Base-by-base conservation (phyloP, 2,888 invertebrate genomes). In the Nipponacmea schrenckii region DNA sequence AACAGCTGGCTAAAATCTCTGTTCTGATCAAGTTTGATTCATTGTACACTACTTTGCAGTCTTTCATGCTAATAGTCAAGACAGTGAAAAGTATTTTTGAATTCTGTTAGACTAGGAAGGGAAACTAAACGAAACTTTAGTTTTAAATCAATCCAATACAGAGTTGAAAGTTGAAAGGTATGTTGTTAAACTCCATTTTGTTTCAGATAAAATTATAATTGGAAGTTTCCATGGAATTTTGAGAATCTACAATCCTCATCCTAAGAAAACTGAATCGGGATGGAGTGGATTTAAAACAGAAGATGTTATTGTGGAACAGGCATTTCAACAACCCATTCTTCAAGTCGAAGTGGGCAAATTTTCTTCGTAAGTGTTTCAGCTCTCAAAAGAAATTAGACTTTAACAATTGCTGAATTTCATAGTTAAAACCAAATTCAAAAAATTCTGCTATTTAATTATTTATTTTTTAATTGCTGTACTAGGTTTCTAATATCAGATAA, bases 261-360 rank as follows among this genome's bases (percentile, higher is more conserved):
- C 93, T 14, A 86, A 88, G 7, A 91, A 91, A 63, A 90, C 84
- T 39, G 83, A 85, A 20, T 69, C 80, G 66, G 85, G 84, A 15
- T 83, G 85, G 75, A 81, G 77, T 56, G 84, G 83, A 0, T 83
- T 79, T 68, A 78, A 76, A 69, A 81, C 90, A 15, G 88, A 90
- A 74, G 90, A 91, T 79, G 90, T 94, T 69, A 88, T 96, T 73
- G 90, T 97, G 77, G 97, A 98, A 90, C 91, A 92, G 14, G 92
- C 94, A 77, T 89, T 97, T 56, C 90, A 91, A 68, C 91, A 92
- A 68, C 93, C 95, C 2, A 93, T 98, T 72, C 86, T 98, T 71
- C 95, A 96, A 85, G 88, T 97, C 65, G 93, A 93, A 83, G 92
- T 92, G 63, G 98, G 97, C 66, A 93, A 92, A 89, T 94, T 97